Percentiles rank a stretch among this genome's conserved stretches.
These are phyloP conservation scores for Catostomus latipinnis DNA, from an alignment of 2,797 vertebrate species.

Conservation along the genomic window DNA sequence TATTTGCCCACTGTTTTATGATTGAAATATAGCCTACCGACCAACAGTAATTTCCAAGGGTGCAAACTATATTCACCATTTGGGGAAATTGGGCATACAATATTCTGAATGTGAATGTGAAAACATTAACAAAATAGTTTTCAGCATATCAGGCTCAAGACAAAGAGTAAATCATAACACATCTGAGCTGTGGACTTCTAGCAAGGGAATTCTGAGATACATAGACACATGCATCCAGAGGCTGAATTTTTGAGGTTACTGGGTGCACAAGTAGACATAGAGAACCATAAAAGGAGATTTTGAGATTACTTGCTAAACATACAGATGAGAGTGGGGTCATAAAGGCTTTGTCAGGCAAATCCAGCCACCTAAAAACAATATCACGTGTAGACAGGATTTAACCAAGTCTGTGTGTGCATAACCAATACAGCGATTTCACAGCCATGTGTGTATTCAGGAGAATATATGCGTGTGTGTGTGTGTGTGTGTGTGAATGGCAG, in stretches of 20 bases:
- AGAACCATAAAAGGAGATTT: conserved; percentile 39
- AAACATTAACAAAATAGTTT: too few relatives aligned
- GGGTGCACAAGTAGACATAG: neutral
- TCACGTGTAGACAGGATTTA: conserved; percentile 47
- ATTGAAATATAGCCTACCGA: too few relatives aligned
- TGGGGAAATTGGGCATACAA: too few relatives aligned
- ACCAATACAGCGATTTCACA: conserved; percentile 8
- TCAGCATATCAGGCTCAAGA: too few relatives aligned
- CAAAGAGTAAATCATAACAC: too few relatives aligned
- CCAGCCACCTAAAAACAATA: conserved; percentile 31
- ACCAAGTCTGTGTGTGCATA: neutral
- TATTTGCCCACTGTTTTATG: too few relatives aligned
- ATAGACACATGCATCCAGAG: neutral
- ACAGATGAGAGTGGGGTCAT: conserved; percentile 22
- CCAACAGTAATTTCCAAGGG: too few relatives aligned
- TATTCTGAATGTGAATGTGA: too few relatives aligned
- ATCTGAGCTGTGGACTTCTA: too few relatives aligned
- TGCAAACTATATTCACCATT: too few relatives aligned
- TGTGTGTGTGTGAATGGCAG: neutral
- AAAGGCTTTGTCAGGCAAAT: conserved; percentile 21
- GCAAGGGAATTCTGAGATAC: too few relatives aligned
- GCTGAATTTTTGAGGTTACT: conserved; percentile 1
- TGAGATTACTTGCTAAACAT: conserved; percentile 37
- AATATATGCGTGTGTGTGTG: conserved; percentile 17
- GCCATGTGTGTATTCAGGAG: conserved; percentile 5